These are phyloP conservation scores for Oxyscelio sp. DNA, from an alignment of 2,888 invertebrate genomes.

Conservation along the genomic window DNA sequence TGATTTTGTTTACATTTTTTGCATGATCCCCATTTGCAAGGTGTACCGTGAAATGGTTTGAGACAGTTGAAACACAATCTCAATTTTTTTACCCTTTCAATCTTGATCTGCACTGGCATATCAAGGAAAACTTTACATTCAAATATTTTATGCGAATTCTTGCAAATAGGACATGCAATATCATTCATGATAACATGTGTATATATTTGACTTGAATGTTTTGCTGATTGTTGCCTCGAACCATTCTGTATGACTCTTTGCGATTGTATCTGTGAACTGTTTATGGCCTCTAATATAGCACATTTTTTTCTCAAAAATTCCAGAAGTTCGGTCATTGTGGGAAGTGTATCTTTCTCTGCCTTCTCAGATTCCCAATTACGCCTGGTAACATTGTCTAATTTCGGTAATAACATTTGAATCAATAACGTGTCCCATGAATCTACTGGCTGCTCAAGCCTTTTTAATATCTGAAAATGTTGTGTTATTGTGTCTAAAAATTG, in stretches of 20 bases:
- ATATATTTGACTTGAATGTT: not conserved
- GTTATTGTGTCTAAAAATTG: too few relatives aligned
- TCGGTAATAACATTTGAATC: too few relatives aligned
- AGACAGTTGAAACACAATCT: conserved; percentile 19
- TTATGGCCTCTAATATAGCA: too few relatives aligned
- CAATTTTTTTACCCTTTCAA: not conserved
- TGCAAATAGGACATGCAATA: not conserved
- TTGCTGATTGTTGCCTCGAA: not conserved
- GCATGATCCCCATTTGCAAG: conserved; percentile 8
- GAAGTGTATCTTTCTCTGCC: conserved; percentile 1
- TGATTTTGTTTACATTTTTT: conserved; percentile 14
- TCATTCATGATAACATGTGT: not conserved
- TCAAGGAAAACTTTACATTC: not conserved
- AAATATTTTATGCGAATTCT: conserved; percentile 25
- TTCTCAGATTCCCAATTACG: conserved; percentile 15
- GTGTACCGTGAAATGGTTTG: not conserved
- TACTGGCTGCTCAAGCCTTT: too few relatives aligned
- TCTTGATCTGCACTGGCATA: not conserved
- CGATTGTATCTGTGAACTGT: too few relatives aligned
- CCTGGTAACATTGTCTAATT: too few relatives aligned
- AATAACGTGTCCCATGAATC: too few relatives aligned
- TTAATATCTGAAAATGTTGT: too few relatives aligned
- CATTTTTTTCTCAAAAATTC: conserved; percentile 16
- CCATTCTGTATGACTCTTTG: too few relatives aligned
- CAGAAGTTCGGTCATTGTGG: conserved; percentile 12